Conservation (phyloP, 53 echinoderm and acorn worm genomes). For the Arbacia lixula region DNA sequence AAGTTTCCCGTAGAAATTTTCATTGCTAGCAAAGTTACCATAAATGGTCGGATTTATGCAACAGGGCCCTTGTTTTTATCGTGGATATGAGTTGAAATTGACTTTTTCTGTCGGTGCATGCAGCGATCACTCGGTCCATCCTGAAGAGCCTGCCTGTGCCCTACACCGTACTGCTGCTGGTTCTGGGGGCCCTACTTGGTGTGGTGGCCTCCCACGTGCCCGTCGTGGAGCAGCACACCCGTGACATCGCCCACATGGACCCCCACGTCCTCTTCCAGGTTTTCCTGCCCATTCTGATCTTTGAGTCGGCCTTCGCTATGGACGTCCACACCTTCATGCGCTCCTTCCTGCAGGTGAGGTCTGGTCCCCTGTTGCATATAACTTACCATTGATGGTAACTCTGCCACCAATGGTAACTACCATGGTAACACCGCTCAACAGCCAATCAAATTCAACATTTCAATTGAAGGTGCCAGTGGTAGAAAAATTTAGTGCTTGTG, state of each 20-base stretch:
- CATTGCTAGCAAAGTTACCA: no score
- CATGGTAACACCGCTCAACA: no score
- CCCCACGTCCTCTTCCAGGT: constrained; percentile 89
- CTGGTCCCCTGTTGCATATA: no score
- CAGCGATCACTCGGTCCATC: constrained; percentile 79
- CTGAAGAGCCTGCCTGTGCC: constrained; percentile 82
- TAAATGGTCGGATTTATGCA: no score
- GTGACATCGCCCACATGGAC: constrained; percentile 78
- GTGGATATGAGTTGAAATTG: background rate
- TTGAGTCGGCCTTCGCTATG: constrained; percentile 99
- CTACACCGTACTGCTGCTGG: constrained; percentile 88
- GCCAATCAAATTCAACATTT: no score
- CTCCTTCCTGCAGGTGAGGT: constrained; percentile 78
- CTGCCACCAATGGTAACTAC: no score
- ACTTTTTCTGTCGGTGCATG: background rate
- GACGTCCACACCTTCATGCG: constrained; percentile 95
- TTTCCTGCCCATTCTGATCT: constrained; percentile 91
- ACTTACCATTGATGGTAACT: no score
- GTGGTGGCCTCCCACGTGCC: constrained; percentile 60
- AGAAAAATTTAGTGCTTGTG: no score
- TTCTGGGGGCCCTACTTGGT: constrained; percentile 79
- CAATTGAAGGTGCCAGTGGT: no score
- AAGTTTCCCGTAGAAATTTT: no score
- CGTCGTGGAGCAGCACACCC: constrained; percentile 68
- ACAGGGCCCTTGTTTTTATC: background rate